A percentile compares a stretch with the other conserved stretches of the same genome.
These are phyloP conservation scores for Argyresthia goedartella DNA, from an alignment of 2,888 invertebrate genomes.

Conservation along the genomic window DNA sequence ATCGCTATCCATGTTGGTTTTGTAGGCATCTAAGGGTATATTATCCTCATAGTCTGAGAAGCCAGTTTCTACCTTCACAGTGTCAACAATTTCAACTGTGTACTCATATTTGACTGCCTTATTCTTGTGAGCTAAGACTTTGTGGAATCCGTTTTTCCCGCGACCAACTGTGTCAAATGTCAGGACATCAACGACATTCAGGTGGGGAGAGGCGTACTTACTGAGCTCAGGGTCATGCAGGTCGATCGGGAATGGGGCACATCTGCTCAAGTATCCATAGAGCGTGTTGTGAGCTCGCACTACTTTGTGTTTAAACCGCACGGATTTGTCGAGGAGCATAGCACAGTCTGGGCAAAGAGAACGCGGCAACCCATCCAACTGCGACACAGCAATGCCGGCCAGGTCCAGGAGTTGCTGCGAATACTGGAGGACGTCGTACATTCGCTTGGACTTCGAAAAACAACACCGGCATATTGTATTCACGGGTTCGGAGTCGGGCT, in stretches of 20 bases:
- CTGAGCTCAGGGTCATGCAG: slow-evolving; percentile 38
- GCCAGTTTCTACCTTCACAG: slow-evolving; percentile 17
- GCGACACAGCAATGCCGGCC: slow-evolving; percentile 35
- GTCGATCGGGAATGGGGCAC: slow-evolving; percentile 55
- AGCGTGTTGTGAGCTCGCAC: slow-evolving; percentile 32
- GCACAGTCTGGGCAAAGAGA: slow-evolving; percentile 46
- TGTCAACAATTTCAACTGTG: no score
- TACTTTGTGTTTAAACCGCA: slow-evolving; percentile 39
- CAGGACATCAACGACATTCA: slow-evolving; percentile 22
- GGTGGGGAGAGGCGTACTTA: slow-evolving; percentile 29
- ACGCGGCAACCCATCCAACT: slow-evolving; percentile 43
- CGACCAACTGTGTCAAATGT: slow-evolving; percentile 19
- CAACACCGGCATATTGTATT: slow-evolving; percentile 55
- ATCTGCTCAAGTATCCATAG: slow-evolving; percentile 44
- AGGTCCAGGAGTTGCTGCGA: slow-evolving; percentile 31
- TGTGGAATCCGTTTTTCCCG: slow-evolving; percentile 25
- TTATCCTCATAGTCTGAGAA: slow-evolving; percentile 42
- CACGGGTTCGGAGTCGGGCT: slow-evolving; percentile 13
- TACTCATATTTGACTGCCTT: no score
- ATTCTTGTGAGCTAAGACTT: no score
- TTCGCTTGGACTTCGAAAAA: slow-evolving; percentile 33
- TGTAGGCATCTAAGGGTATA: slow-evolving; percentile 27
- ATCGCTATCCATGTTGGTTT: not conserved
- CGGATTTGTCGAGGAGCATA: slow-evolving; percentile 31
- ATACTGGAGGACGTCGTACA: slow-evolving; percentile 21